A percentile compares a stretch with the other conserved stretches of the same genome.
These are phyloP conservation scores for Cyclargus thomasi DNA, from an alignment of 1,140 invertebrate species.

Conservation along the genomic window DNA sequence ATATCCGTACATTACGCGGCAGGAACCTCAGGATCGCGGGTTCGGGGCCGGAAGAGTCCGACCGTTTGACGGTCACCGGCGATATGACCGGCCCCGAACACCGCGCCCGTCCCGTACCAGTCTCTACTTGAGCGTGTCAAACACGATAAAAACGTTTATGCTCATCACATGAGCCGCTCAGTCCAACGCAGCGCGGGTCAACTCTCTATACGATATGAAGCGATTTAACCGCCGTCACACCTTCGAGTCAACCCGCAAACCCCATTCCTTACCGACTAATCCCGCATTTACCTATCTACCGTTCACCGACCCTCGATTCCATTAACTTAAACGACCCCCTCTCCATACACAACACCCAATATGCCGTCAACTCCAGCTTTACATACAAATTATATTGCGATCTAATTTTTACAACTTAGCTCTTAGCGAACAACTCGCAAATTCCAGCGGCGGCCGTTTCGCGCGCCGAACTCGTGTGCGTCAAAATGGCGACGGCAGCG, in stretches of 20 bases:
- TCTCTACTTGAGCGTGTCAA: conserved; percentile 63
- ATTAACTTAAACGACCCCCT: conserved; percentile 20
- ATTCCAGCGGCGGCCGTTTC: conserved; percentile 31
- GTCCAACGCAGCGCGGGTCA: conserved; percentile 39
- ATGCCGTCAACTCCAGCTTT: conserved; percentile 52
- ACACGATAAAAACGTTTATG: conserved; percentile 66
- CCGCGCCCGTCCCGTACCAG: conserved; percentile 42
- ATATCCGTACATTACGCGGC: conserved; percentile 18
- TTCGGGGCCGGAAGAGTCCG: neutral
- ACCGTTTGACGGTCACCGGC: neutral
- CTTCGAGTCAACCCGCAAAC: neutral
- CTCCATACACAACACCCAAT: conserved; percentile 71
- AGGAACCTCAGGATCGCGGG: conserved; percentile 17
- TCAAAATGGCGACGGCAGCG: conserved; percentile 23
- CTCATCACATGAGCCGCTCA: conserved; percentile 71
- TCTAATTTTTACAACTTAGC: conserved; percentile 67
- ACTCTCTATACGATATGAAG: too few species aligned
- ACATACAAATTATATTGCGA: conserved; percentile 65
- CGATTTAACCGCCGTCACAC: conserved; percentile 11
- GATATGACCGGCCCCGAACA: neutral
- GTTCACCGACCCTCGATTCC: neutral
- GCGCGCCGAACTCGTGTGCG: conserved; percentile 19
- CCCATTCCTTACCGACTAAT: neutral
- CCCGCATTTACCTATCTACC: neutral
- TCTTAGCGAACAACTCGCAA: conserved; percentile 46